These are phyloP conservation scores for Lycopodina hypogea DNA, from an alignment of 37 sponge, comb jelly and placozoan genomes.

Conservation along the genomic window DNA sequence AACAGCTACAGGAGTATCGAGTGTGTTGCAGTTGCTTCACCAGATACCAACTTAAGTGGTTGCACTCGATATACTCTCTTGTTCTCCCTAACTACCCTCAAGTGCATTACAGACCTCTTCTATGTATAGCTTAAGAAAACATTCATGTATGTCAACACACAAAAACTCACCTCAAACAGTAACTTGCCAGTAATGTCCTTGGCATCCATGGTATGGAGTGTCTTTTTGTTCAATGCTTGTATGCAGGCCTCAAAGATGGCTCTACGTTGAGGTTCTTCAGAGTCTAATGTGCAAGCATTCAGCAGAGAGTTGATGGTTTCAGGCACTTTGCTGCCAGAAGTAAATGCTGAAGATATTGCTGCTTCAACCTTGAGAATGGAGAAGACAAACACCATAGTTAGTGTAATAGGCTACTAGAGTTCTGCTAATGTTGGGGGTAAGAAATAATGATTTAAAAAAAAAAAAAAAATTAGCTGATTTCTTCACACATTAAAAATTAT, in stretches of 20 bases:
- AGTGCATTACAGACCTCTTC: not conserved
- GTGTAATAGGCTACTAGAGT: no score
- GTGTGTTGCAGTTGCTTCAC: no score
- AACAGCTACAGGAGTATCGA: no score
- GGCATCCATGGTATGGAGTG: constrained; percentile 21
- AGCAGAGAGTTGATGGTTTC: not conserved
- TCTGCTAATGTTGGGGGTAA: no score
- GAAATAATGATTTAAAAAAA: no score
- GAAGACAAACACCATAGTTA: no score
- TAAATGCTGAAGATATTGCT: not conserved
- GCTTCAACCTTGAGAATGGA: not conserved
- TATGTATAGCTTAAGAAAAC: not conserved
- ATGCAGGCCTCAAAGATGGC: constrained; percentile 35
- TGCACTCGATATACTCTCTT: no score
- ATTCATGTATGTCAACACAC: not conserved
- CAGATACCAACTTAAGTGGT: no score
- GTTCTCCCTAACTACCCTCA: constrained; percentile 1
- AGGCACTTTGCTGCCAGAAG: not conserved
- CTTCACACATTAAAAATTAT: no score
- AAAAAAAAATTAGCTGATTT: no score
- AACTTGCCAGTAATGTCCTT: constrained; percentile 48
- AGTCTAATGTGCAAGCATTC: constrained; percentile 15
- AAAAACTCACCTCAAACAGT: constrained; percentile 38
- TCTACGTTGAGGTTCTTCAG: constrained; percentile 4
- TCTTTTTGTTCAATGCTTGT: constrained; percentile 19